Base-by-base conservation (phyloP, 2,113 vertebrate species). In the Gasterosteus aculeatus region DNA sequence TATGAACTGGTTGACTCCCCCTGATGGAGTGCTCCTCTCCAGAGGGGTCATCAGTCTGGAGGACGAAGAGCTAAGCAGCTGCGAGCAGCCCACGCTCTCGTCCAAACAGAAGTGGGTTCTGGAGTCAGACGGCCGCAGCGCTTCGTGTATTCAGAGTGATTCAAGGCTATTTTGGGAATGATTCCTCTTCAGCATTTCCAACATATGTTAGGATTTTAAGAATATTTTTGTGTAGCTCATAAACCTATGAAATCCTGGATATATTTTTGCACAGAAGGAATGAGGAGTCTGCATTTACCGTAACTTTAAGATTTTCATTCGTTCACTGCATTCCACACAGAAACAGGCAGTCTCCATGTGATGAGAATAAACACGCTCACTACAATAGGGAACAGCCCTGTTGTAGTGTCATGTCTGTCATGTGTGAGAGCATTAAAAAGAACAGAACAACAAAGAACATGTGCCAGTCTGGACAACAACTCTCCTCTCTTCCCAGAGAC, bases 381-480 rank as follows among this genome's bases (percentile, higher is more conserved):
- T 56, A 73, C 76, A 72, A 54, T 10, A 70, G 66, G 86, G 78
- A 87, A 75, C 54, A 57, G 76, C 29, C 59, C 64, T 35, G 65
- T 86, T 87, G 76, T 86, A 10, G 14, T 62, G 57, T 16, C 22
- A 56, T 5, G 39, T 80, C 64, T 39, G 64, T 67, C 59, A 78
- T 51, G 57, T 51, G 0, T 69, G 80, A 80, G 80, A 29, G 41
- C 80, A 78, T 68, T 19, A 65, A 51, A 57, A 51, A 58, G 51
- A 38, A 77, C 74, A 71, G 15, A 29, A 75, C 5, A 46, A 73
- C 53, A 33, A 26, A 79, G 15, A 41, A 54, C 51, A 72, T n/a
- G 62, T 12, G 7, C 16, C 47, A 67, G 60, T 3, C 33, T 53
- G 60, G 8, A 39, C 53, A 46, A 73, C 7, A 60, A 47, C 42